These are phyloP conservation scores for Geophilus truncorum DNA, from an alignment of 2,888 invertebrate genomes.

Conservation along the genomic window DNA sequence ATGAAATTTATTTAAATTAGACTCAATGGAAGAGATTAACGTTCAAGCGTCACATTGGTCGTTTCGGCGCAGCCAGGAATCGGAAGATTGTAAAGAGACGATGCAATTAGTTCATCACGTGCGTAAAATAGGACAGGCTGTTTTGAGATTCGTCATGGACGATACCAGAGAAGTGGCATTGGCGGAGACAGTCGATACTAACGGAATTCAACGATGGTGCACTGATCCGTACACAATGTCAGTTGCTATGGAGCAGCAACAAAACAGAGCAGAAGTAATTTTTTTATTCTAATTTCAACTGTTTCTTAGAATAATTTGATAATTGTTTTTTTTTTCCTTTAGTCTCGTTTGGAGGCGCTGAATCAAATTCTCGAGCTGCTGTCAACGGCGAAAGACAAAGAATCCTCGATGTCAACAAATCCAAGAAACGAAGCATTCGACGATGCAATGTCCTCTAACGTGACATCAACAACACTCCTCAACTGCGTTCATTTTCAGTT, in stretches of 20 bases:
- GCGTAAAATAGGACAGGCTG: not conserved
- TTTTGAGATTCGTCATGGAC: constrained; percentile 32
- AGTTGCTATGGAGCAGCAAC: constrained; percentile 45
- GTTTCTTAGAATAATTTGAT: not conserved
- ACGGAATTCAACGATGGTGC: constrained; percentile 31
- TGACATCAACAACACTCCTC: constrained; percentile 44
- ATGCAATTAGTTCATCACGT: not conserved
- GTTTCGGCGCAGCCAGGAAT: not conserved
- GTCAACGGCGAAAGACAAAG: constrained; percentile 44
- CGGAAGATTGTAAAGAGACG: not conserved
- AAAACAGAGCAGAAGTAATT: constrained; percentile 45
- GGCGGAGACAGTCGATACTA: not conserved
- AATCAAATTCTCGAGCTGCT: constrained; percentile 49
- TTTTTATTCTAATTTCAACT: not conserved
- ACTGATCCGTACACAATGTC: constrained; percentile 40
- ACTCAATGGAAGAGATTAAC: not conserved
- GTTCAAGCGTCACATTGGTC: not conserved
- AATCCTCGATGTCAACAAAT: not conserved
- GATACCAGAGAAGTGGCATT: not conserved
- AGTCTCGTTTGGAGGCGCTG: constrained; percentile 50
- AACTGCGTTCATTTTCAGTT: constrained; percentile 54
- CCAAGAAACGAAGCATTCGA: not conserved
- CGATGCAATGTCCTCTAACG: not conserved
- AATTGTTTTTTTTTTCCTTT: constrained; percentile 37
- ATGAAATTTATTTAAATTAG: not conserved